Percentiles rank a stretch among this genome's conserved stretches.
phyloP scores from a whole-genome alignment of 2,888 invertebrate genomes.

The Oxyscelio sp. region DNA sequence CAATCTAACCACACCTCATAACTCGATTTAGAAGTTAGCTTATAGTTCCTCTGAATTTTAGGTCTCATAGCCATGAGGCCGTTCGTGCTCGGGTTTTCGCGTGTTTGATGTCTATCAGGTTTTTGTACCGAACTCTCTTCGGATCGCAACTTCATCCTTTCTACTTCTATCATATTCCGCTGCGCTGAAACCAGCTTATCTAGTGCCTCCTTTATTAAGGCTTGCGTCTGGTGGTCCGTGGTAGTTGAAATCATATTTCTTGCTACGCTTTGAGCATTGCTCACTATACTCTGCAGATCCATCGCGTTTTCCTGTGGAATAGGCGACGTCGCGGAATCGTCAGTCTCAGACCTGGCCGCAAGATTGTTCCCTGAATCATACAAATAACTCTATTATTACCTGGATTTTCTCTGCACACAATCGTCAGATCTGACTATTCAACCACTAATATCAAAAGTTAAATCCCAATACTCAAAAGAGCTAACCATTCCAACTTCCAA shows the following conservation, averaged over 20 bases:
- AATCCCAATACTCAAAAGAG: constrained; percentile 1
- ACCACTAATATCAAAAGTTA: constrained; percentile 35
- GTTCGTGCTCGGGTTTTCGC: neutral
- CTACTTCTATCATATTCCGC: constrained; percentile 33
- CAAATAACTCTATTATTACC: constrained; percentile 51
- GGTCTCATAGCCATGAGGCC: constrained; percentile 18
- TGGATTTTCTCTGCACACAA: constrained; percentile 29
- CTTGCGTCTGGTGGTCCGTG: constrained; percentile 15
- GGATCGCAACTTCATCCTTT: constrained; percentile 9
- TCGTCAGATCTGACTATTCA: constrained; percentile 62
- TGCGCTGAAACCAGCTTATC: constrained; percentile 38
- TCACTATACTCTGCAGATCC: constrained; percentile 40
- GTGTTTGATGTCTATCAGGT: neutral
- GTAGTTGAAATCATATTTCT: constrained; percentile 38
- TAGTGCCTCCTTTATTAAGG: constrained; percentile 25
- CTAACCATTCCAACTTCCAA: constrained; percentile 7
- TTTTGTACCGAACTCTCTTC: neutral
- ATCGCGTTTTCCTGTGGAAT: constrained; percentile 23
- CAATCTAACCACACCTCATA: constrained; percentile 67
- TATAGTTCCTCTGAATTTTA: constrained; percentile 57
- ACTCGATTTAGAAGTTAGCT: constrained; percentile 63
- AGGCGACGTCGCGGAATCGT: neutral
- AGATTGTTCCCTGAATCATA: constrained; percentile 10
- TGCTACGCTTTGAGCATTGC: constrained; percentile 36
- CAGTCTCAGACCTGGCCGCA: neutral